Percentiles rank a stretch among this genome's conserved stretches.
Evolutionary conservation across 2,797 vertebrate genomes (phyloP).

Genomic region (Tokudaia muenninki): DNA sequence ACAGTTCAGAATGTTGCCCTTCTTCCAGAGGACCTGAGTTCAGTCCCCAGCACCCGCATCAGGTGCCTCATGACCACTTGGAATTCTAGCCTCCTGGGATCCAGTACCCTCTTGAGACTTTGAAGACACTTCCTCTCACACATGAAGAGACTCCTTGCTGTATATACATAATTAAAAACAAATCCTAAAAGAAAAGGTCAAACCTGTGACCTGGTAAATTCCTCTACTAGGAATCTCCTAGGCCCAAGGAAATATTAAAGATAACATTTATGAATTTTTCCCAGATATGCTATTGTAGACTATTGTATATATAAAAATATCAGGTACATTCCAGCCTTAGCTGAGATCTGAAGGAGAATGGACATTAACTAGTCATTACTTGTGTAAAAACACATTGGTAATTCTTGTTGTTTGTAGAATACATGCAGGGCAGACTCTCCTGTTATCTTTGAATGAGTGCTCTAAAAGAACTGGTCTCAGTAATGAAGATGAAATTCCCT

Average conservation of each 20-base stretch:
- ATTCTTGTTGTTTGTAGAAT: neutral
- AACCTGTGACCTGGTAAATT: slow-evolving; percentile 18
- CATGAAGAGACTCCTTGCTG: neutral
- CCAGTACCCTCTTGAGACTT: neutral
- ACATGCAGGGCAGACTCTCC: neutral
- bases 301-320: neutral
- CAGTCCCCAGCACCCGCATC: neutral
- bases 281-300: neutral
- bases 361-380: neutral
- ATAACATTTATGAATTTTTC: slow-evolving; percentile 9
- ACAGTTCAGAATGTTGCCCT: neutral
- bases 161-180: neutral
- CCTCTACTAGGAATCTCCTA: neutral
- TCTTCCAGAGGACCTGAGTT: neutral
- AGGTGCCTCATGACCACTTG: neutral
- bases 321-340: neutral
- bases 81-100: neutral
- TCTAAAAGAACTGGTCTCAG: neutral
- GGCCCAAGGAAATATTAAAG: slow-evolving; percentile 49
- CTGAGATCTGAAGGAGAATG: neutral
- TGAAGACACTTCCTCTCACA: neutral
- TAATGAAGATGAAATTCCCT: neutral
- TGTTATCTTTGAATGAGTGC: neutral
- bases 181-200: neutral
- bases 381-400: neutral